Conservation (phyloP, 2,113 vertebrate genomes). For the Odocoileus virginianus region DNA sequence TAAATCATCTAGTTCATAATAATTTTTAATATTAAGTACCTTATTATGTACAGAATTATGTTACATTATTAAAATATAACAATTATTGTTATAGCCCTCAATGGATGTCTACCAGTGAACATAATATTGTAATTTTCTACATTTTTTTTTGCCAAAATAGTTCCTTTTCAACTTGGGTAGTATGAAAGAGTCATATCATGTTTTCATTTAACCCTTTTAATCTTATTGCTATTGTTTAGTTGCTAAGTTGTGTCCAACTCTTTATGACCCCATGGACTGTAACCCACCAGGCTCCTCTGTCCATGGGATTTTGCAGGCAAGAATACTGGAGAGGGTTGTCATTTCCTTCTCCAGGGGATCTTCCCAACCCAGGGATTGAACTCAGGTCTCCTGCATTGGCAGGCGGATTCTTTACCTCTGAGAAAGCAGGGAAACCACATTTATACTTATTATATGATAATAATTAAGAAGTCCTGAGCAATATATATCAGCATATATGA, state of each 20-base stretch:
- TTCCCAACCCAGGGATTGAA: neutral
- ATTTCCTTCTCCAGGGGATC: neutral
- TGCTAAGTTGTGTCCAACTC: neutral
- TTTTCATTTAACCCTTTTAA: neutral
- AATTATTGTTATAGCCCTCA: neutral
- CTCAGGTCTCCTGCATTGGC: neutral
- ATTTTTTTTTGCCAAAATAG: neutral
- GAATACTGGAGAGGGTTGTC: neutral
- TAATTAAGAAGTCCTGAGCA: neutral
- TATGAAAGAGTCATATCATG: neutral
- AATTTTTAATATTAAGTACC: neutral
- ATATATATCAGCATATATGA: neutral
- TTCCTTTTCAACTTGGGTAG: neutral
- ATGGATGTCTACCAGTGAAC: neutral
- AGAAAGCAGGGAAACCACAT: neutral
- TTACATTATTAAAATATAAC: neutral
- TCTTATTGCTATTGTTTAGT: neutral
- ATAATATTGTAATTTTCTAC: neutral
- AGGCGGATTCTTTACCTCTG: neutral
- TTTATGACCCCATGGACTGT: neutral
- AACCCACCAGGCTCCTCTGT: neutral
- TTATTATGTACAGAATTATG: neutral
- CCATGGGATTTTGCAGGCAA: neutral
- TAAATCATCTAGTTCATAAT: neutral
- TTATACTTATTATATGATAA: neutral